Base-by-base conservation (phyloP, 2,888 invertebrate species). In the Andrena fulva region DNA sequence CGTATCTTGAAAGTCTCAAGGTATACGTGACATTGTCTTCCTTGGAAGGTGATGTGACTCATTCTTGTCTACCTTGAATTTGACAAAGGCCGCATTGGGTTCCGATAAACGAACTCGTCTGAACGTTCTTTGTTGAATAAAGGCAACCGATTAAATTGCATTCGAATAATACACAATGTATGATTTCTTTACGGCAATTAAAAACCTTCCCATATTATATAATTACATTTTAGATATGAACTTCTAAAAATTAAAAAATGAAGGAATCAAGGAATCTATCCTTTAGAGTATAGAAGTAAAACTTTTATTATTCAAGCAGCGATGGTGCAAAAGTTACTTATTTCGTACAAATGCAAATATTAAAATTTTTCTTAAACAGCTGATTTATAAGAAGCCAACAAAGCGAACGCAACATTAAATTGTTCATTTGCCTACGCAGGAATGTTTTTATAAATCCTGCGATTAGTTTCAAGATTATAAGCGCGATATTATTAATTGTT, bases 51-150 rank as follows among this genome's bases (percentile, higher is more conserved):
- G 27, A 59, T 35, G 35, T 90, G 90, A 90, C 67, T 90, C 89
- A 90, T 66, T 76, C 64, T 63, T 56, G 86, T 66, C 77, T 70
- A 80, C 89, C 89, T 90, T 89, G 89, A 84, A 77, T 68, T 71
- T 50, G 31, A 66, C 33, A 73, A 89, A 89, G 83, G 80, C 78
- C 68, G n/a, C 24, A 72, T 42, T 64, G 68, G 68, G 84, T 60
- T 24, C 7, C 35, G 7, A 33, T 52, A 60, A 68, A 64, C 24
- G 16, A 52, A 52, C 8, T 63, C 20, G 27, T 66, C 1, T 12
- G 12, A 68, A 48, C 29, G 20, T 76, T 64, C 48, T 79, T 69
- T 69, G 33, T 78, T 27, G 5, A 10, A 33, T 0, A 60, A 48
- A 60, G 20, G 20, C 20, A 16, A 54, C 1, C 20, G 35, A 35